Base-by-base conservation (phyloP, 2,888 invertebrate genomes). In the Zaprionus obscuricornis region DNA sequence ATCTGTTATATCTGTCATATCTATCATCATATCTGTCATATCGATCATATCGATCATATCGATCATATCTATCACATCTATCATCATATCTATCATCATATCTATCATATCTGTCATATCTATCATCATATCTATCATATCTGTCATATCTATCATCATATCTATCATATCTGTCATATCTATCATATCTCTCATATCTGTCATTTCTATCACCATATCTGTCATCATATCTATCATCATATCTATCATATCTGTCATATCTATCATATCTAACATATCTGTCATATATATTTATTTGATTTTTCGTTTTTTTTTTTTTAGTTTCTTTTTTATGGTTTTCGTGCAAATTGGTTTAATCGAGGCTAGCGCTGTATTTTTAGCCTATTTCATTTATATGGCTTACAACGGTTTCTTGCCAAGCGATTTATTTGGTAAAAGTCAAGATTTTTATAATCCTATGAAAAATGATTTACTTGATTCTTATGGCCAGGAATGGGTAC, bases 401-500 rank as follows among this genome's bases (percentile, higher is more conserved):
- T 11, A 16, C 0, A 58, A 47, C 10, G 79, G 79, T 6, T 81
- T 81, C 26, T 4, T 59, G n/a, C 79, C 85, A 0, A 17, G 24
- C n/a, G 10, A 3, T 1, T 29, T 81, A 10, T 1, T 60, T 2
- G 64, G 55, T 0, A 24, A 67, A 0, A 14, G 36, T 2, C 1
- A 2, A 0, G 0, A 11, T 0, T 81, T 69, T 76, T 31, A 50
- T 2, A 65, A 85, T 7, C 13, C 27, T 0, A 3, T 39, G 1
- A 4, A 34, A 0, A 59, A 67, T 37, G 81, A 58, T 34, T 3
- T 81, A 6, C 3, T 37, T 1, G 79, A 81, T 20, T 66, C 83
- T 0, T 66, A 62, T 29, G 84, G 84, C 16, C 76, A 85, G 22
- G 84, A 85, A 51, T 81, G 79, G 84, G 84, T 60, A 37, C n/a